Evolutionary conservation across 2,797 vertebrate species (phyloP), one percentile per base, ranked within the genome.

Genomic region (Taenioides sp.): DNA sequence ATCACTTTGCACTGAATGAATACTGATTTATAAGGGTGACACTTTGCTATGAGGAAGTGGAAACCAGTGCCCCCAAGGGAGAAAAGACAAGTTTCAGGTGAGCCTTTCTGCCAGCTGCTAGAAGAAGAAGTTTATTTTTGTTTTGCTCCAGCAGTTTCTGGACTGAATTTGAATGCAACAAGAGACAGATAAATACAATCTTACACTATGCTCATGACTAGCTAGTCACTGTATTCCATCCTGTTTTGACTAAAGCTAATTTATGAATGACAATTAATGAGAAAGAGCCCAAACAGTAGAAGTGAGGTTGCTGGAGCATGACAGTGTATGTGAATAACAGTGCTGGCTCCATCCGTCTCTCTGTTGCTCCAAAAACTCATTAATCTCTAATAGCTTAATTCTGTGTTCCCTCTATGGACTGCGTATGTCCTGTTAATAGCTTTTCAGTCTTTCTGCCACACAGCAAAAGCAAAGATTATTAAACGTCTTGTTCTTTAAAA

Each of bases 261-360:
- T 91, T 85, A 84, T 88, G 82, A 79, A 85, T 86, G 87, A 91
- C 87, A 91, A 92, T 91, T 93, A 92, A 92, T 94, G 88, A 87
- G 83, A 82, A 73, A 70, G 62, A 84, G 82, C 81, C 84, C 70
- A 86, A 87, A 89, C 80, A 82, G 79, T 80, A n/a, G 72, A 67
- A 49, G 85, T 79, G 77, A 69, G 78, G 76, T 69, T 57, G 9
- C 27, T 61, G 75, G 83, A 86, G 88, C 81, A 17, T 91, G 87
- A 84, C 85, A 22, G 88, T 65, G 50, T 70, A 22, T 75, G 72
- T 59, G 23, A 80, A 85, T 40, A 88, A 84, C 77, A 83, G 76
- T 75, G 74, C 79, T 65, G 54, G 18, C 72, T 78, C 55, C 23
- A 82, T 89, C 85, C 27, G 77, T 88, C 81, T 87, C 71, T 63